Base-by-base conservation (phyloP, 2,888 invertebrate genomes). In the Chrysomela aeneicollis region DNA sequence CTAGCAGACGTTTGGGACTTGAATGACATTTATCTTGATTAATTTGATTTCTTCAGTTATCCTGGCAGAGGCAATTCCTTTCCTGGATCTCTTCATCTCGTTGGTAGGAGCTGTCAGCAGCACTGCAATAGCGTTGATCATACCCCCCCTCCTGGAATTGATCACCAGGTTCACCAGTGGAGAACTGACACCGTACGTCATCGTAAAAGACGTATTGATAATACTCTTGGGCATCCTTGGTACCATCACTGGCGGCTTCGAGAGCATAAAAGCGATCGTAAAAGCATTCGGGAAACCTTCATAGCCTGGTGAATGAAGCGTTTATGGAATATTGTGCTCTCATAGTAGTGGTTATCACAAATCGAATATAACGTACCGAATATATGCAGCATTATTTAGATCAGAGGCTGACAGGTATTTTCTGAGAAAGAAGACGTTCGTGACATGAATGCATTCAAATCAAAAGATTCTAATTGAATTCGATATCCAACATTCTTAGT, bases 41-140 rank as follows among this genome's bases (percentile, higher is more conserved):
- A n/a, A n/a, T n/a, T n/a, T n/a, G n/a, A n/a, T n/a, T 61, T 62
- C 77, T 86, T 17, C 85, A 96, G 95, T 96, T 85, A 82, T 89
- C 9, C 83, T 96, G 71, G 96, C 97, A 0, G 93, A 93, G 78
- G 86, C 91, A 1, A 92, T 97, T 63, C 97, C 97, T 0, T 88
- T 93, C 73, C 83, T 97, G 68, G 91, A 91, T 1, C 84, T 94
- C 1, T 94, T 97, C 82, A 97, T 97, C 72, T 95, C 96, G 0
- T 82, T 97, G 67, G 93, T 97, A 26, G 97, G 97, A 4, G 94
- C 97, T 0, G 87, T 97, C 0, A 94, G 95, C 78, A 93, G 94
- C 73, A 92, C 95, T 4, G 90, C 93, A 0, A 83, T 97, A 68
- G 95, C 95, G 0, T 85, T 97, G 37, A 86, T 97, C 46, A 92